Evolutionary conservation across 2,888 invertebrate species (phyloP), one percentile per base, ranked within the genome.

Genomic region (Oithona nana): DNA sequence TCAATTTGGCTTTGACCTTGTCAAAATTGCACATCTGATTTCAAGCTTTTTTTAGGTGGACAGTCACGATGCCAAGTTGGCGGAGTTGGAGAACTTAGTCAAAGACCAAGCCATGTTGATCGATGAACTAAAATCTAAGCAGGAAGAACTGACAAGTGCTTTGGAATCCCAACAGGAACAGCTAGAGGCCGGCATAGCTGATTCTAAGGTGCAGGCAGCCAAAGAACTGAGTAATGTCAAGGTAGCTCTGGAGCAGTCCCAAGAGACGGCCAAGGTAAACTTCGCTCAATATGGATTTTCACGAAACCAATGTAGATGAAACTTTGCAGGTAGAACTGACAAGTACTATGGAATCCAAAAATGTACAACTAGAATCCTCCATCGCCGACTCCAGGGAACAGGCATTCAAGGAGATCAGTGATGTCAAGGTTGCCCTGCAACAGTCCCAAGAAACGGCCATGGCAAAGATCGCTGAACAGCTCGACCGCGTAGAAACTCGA

Each of bases 31-130:
- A n/a, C n/a, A n/a, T n/a, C n/a, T n/a, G n/a, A n/a, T n/a, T n/a
- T n/a, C n/a, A n/a, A n/a, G n/a, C n/a, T n/a, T n/a, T 39, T 39
- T 39, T 11, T 16, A 39, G 39, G 39, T 62, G 48, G 54, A 62
- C 22, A 31, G 20, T 1, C 62, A 62, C 24, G 62, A 56, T 22
- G n/a, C 59, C 28, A 62, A 62, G 56, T 28, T 62, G 11, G 56
- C 56, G 28, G 55, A 26, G 39, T 24, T 62, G 62, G 54, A 62
- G 24, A 20, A 31, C 11, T 16, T 62, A 1, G 28, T 62, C 22
- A 30, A 62, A 39, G 31, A 26, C 16, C 55, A 56, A 29, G 56
- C 28, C 1, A 31, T 57, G 39, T 16, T 62, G 2, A 56, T 62
- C 54, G 24, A 56, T 20, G 50, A 48, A n/a, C 59, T 59, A 26